Conservation (phyloP, 2,113 vertebrate genomes). For the Actenoides lindsayi region DNA sequence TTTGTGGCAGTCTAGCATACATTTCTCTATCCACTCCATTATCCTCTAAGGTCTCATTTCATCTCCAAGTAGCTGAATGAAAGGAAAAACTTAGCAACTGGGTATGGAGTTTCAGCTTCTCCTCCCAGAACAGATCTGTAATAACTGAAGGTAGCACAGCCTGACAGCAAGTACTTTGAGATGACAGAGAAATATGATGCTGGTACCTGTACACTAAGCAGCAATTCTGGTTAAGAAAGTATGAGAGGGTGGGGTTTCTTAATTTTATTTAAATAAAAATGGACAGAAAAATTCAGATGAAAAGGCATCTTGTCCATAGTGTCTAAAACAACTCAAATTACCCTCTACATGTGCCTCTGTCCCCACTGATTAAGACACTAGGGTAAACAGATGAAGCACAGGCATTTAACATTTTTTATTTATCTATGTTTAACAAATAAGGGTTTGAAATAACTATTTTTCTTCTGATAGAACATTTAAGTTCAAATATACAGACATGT, state of each 20-base stretch:
- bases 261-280: not conserved
- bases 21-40: not conserved
- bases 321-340: not conserved
- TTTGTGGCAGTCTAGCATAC: not conserved
- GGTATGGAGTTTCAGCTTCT: not conserved
- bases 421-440: not conserved
- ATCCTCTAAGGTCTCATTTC: not conserved
- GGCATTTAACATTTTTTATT: not conserved
- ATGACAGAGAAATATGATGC: not conserved
- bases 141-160: not conserved
- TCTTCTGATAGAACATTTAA: not conserved
- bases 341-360: not conserved
- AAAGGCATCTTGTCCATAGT: not conserved
- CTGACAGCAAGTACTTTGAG: not conserved
- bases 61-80: not conserved
- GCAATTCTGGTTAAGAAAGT: not conserved
- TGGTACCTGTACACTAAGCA: not conserved
- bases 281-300: not conserved
- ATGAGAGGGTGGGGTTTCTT: not conserved
- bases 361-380: not conserved
- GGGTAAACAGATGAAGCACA: not conserved
- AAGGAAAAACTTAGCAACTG: not conserved
- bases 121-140: not conserved
- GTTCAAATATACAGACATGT: not conserved
- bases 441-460: not conserved